Percentiles rank a stretch among this genome's conserved stretches.
These are phyloP conservation scores for Ellobius talpinus DNA, from an alignment of 2,113 vertebrate genomes.

Conservation along the genomic window DNA sequence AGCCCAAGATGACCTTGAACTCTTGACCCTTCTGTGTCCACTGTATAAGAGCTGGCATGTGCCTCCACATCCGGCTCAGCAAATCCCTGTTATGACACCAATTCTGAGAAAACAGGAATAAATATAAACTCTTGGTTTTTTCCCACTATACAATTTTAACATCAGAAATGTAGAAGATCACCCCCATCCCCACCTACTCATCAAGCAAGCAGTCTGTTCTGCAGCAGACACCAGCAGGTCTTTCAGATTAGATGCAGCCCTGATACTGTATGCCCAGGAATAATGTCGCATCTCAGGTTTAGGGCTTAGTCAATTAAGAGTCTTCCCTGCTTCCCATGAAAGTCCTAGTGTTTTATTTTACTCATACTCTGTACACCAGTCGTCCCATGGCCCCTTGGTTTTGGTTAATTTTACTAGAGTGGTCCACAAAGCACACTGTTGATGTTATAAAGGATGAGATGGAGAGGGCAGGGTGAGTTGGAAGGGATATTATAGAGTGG, in stretches of 20 bases:
- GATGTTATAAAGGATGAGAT: neutral
- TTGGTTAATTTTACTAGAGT: neutral
- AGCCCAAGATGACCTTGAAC: neutral
- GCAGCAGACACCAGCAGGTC: neutral
- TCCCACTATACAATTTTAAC: neutral
- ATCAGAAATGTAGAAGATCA: neutral
- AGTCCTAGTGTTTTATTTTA: neutral
- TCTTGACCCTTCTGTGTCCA: neutral
- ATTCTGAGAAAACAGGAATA: neutral
- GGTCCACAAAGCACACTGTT: neutral
- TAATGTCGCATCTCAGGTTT: neutral
- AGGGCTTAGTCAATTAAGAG: neutral
- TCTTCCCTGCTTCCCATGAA: neutral
- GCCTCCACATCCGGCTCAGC: neutral
- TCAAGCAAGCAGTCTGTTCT: neutral
- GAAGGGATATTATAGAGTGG: neutral
- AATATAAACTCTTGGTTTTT: neutral
- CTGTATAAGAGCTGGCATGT: neutral
- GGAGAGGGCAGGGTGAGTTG: neutral
- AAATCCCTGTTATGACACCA: neutral
- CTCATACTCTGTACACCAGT: neutral
- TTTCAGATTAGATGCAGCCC: neutral
- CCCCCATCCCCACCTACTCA: too few species aligned
- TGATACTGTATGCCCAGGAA: neutral
- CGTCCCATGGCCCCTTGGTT: neutral